A percentile compares a stretch with the other conserved stretches of the same genome.
Evolutionary conservation across 1,140 invertebrate genomes (phyloP).

Genomic region (Adoxophyes honmai): DNA sequence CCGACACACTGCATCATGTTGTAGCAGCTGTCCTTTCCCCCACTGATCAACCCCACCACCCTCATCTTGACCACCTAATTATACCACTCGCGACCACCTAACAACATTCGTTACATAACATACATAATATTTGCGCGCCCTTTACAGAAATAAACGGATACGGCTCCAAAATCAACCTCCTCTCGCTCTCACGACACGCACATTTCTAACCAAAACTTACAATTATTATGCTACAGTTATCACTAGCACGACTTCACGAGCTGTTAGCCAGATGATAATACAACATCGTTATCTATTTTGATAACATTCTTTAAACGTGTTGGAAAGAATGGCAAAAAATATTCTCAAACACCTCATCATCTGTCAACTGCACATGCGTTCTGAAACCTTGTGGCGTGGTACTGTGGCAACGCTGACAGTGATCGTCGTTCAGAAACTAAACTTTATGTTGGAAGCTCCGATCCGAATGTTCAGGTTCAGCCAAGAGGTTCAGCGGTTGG

Average conservation of each 20-base stretch:
- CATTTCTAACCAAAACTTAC: slow-evolving; percentile 36
- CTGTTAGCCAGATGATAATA: slow-evolving; percentile 32
- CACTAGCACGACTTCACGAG: slow-evolving; percentile 28
- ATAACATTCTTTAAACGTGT: slow-evolving; percentile 54
- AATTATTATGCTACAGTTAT: slow-evolving; percentile 18
- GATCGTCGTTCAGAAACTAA: no score
- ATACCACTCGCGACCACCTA: slow-evolving; percentile 40
- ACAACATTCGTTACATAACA: slow-evolving; percentile 68
- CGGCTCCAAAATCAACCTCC: slow-evolving; percentile 50
- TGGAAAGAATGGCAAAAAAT: slow-evolving; percentile 35
- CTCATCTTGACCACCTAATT: slow-evolving; percentile 81
- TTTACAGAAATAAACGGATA: slow-evolving; percentile 53
- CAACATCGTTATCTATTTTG: slow-evolving; percentile 61
- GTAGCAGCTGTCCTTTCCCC: slow-evolving; percentile 99
- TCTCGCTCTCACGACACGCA: slow-evolving; percentile 37
- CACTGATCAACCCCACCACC: slow-evolving; percentile 94
- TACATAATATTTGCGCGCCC: slow-evolving; percentile 46
- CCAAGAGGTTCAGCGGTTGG: no score
- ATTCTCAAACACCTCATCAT: slow-evolving; percentile 34
- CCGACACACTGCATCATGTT: slow-evolving; percentile 98
- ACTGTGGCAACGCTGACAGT: no score
- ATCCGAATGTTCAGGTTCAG: no score
- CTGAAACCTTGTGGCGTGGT: neutral
- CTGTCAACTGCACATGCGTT: slow-evolving; percentile 26
- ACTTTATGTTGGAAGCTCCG: no score